Percentiles rank a stretch among this genome's conserved stretches.
These are phyloP conservation scores for Eospalax fontanierii DNA, from an alignment of 2,797 vertebrate species.

Conservation along the genomic window DNA sequence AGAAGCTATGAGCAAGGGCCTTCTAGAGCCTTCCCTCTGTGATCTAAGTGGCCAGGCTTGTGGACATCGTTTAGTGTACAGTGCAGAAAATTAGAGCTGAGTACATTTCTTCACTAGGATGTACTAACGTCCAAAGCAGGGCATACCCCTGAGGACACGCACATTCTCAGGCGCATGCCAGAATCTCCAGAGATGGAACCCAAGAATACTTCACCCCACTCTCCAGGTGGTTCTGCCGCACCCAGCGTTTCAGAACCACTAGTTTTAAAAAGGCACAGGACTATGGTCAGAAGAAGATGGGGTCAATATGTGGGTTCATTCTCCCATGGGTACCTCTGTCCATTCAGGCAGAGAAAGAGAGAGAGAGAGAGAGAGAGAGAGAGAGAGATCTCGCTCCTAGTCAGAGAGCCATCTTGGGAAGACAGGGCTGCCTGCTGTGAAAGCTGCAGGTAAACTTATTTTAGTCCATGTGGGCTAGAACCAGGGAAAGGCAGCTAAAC, in stretches of 20 bases:
- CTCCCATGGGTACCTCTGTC: neutral
- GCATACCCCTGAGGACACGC: neutral
- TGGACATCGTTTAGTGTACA: neutral
- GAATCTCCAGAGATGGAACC: neutral
- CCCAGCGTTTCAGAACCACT: neutral
- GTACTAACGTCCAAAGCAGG: neutral
- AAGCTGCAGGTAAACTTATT: constrained; percentile 75
- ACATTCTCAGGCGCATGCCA: neutral
- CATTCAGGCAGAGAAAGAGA: neutral
- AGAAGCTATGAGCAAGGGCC: constrained; percentile 55
- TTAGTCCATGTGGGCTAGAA: constrained; percentile 73
- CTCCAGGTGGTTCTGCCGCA: neutral
- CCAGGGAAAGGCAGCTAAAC: constrained; percentile 79
- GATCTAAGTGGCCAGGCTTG: neutral
- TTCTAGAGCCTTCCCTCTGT: neutral
- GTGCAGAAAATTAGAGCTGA: neutral
- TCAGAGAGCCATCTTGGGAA: neutral
- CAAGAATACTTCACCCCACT: neutral
- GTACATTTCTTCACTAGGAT: neutral
- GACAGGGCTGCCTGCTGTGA: neutral
- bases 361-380: too few species aligned
- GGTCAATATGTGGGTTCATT: too few species aligned
- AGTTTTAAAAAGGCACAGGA: neutral
- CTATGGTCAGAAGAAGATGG: neutral
- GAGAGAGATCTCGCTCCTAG: neutral